Evolutionary conservation across 2,797 vertebrate species (phyloP), one percentile per base, ranked within the genome.

Genomic region (Chelmon rostratus): DNA sequence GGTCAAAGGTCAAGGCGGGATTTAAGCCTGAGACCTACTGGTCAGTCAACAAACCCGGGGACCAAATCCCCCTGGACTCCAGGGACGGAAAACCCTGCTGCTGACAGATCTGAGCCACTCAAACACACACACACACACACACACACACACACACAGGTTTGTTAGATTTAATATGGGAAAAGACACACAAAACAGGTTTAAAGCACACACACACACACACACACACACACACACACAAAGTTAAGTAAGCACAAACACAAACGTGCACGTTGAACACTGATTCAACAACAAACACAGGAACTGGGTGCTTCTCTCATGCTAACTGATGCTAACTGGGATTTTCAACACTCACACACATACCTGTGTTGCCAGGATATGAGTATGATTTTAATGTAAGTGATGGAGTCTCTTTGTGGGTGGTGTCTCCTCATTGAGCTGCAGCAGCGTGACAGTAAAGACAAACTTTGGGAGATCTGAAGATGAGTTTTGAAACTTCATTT

Each of bases 61-160:
- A 86, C 92, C 96, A 96, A 94, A 96, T 92, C 87, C 95, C 85
- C 93, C 31, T 79, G 93, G 89, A 94, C 68, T 95, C 91, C 58
- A 90, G 95, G 92, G 96, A 96, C 59, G 93, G 95, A 13, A 96
- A 96, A 96, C 76, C 92, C 95, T 91, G 49, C 95, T 94, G 92
- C 93, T 96, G 89, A 98, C 93, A 91, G 93, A 95, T 96, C 82
- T 94, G 88, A 81, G 38, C 25, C 72, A 78, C 70, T 76, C 75
- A 83, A 25, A 83, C 74, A 82, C 68, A 87, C 75, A 76, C 72
- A 73, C 75, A 78, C 82, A 78, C 54, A 63, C 71, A 70, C 50
- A 63, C 28, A 33, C 52, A 49, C 62, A 67, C 69, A 42, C 5
- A 42, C 40, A 42, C 40, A 42, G 47, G 31, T 53, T 50, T 65